Evolutionary conservation across 2,888 invertebrate genomes (phyloP), one percentile per base, ranked within the genome.

Genomic region (Drosophila picticornis): DNA sequence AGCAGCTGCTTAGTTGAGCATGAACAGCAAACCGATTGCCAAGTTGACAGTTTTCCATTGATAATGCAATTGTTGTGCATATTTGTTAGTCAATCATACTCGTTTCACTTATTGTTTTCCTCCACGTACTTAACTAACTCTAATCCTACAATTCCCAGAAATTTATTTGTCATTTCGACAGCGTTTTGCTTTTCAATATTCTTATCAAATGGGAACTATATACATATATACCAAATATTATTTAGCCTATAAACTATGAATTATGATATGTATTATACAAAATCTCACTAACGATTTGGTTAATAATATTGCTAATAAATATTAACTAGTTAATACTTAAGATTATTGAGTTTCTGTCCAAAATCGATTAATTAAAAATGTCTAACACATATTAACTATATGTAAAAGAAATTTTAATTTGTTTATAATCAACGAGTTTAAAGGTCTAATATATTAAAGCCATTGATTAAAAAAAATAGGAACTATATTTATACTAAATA

Each of bases 1-100:
- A 22, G 46, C 38, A 60, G 76, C 55, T 67, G 66, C 63, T 75
- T 75, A 72, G 77, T 72, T 80, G 74, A 80, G 77, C 72, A 80
- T 75, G 73, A 68, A 73, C 56, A 67, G 59, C 65, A 66, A 77
- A 70, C 67, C 72, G 71, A 60, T 67, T 57, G 67, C 70, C 59
- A 59, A 75, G 72, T 71, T 46, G 51, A 60, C 55, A 68, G 59
- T 74, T 70, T 70, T 56, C 64, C 43, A 75, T 60, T 81, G 81
- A 81, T 79, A 81, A 64, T 81, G 64, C 71, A 80, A 75, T 75
- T 79, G 70, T 70, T 62, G 48, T 60, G 51, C 63, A 55, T 22
- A 48, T 19, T 61, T 65, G 56, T 48, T 29, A 34, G 62, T 62
- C 48, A 73, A 55, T 66, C 27, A 67, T 11, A 11, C 7, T 22